Base-by-base conservation (phyloP, 2,113 vertebrate genomes). In the Eidolon helvum region DNA sequence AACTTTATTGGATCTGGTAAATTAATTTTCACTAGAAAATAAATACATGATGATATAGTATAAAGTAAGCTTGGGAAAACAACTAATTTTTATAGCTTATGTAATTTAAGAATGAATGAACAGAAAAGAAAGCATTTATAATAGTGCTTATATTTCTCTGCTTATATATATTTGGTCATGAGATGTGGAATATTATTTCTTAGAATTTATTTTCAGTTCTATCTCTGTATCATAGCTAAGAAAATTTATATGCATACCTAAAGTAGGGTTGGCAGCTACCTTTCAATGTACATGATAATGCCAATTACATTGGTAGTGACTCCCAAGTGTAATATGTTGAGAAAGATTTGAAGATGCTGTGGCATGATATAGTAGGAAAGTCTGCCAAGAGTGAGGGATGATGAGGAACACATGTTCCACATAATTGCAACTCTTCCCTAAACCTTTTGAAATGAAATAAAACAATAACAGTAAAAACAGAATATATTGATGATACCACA, bases 1-100 rank as follows among this genome's bases (percentile, higher is more conserved):
- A 98, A 99, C 98, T 53, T 98, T 99, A 94, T 98, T 98, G 22
- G 99, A 99, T 92, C 96, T 99, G 99, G 99, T 99, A 99, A 98
- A 96, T 94, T 95, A 63, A 84, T 92, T 95, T 98, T 96, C 75
- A 85, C 40, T 93, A 96, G 74, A 95, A 95, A 95, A 90, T 91
- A 89, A 96, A 57, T 80, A 9, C 22, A 50, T 43, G 24, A 87
- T 95, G 30, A 40, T 1, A 92, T 55, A 55, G 40, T 96, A 94
- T 88, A 96, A 92, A 97, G 71, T 28, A 63, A 88, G 92, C 93
- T 89, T 86, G 38, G 48, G 91, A 21, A 96, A 89, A 93, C 28
- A 11, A 74, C 96, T 55, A 0, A 53, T 83, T 74, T 79, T 50
- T 66, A 16, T 89, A 69, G 86, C 28, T 78, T 18, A 45, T 92